Percentiles rank a stretch among this genome's conserved stretches.
phyloP scores from a whole-genome alignment of 1,140 invertebrate genomes.

The Lutraria rhynchaena region DNA sequence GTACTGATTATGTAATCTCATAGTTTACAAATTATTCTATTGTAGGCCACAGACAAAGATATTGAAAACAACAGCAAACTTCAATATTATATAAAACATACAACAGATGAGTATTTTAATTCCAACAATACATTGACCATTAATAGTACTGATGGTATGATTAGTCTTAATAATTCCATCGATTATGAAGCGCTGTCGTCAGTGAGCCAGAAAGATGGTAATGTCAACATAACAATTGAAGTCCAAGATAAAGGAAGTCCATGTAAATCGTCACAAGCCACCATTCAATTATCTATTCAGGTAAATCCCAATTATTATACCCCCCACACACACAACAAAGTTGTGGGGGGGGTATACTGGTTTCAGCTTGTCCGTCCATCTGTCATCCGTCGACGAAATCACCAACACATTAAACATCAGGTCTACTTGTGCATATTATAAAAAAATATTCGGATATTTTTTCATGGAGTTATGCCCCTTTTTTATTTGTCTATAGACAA shows the following conservation, averaged over 20 bases:
- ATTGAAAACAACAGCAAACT: conserved; percentile 1
- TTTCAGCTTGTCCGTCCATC: too few species aligned
- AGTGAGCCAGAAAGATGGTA: background rate
- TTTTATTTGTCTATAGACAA: too few species aligned
- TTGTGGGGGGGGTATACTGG: too few species aligned
- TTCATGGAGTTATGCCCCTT: too few species aligned
- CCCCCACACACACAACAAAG: too few species aligned
- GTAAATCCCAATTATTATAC: background rate
- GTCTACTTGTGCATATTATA: too few species aligned
- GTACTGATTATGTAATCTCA: background rate
- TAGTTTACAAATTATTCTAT: background rate
- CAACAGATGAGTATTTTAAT: background rate
- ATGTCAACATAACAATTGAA: conserved; percentile 16
- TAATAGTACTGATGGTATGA: background rate
- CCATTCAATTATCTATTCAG: conserved; percentile 22
- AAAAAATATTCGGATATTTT: too few species aligned
- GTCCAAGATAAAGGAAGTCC: conserved; percentile 8
- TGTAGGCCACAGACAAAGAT: conserved; percentile 20
- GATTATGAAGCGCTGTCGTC: conserved; percentile 15
- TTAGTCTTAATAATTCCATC: background rate
- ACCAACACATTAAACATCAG: too few species aligned
- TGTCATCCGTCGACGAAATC: too few species aligned
- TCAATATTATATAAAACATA: background rate
- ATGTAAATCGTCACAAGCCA: background rate
- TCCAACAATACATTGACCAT: conserved; percentile 6